Conservation (phyloP, 2,797 vertebrate genomes). For the Vultur gryphus region DNA sequence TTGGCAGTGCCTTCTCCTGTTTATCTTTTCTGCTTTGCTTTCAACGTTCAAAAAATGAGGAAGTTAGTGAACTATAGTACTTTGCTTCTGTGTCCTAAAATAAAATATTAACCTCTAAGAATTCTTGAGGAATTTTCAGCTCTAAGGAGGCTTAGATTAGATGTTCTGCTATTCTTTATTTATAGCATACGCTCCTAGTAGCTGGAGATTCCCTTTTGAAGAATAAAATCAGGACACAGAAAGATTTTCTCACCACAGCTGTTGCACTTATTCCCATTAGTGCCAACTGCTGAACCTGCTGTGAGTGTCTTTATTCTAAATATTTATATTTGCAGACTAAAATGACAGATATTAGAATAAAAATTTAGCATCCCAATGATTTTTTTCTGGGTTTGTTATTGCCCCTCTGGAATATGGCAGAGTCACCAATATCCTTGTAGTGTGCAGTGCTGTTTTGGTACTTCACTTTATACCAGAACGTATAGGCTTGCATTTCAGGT, state of each 20-base stretch:
- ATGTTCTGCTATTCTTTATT: constrained; percentile 38
- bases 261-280: constrained; percentile 19
- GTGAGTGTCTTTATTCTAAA: constrained; percentile 20
- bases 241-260: not conserved
- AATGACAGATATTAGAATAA: constrained; percentile 14
- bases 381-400: not conserved
- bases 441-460: not conserved
- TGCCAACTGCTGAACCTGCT: not conserved
- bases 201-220: constrained; percentile 33
- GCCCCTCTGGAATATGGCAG: not conserved
- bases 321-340: constrained; percentile 45
- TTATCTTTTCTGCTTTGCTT: not conserved
- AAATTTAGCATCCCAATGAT: not conserved
- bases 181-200: not conserved
- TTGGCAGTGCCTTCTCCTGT: not conserved
- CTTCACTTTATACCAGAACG: not conserved
- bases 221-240: constrained; percentile 31
- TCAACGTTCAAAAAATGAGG: not conserved
- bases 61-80: not conserved
- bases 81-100: not conserved
- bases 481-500: not conserved
- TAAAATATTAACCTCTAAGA: constrained; percentile 23
- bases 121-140: not conserved
- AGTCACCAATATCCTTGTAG: not conserved
- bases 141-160: constrained; percentile 11